A percentile compares a stretch with the other conserved stretches of the same genome.
phyloP scores from a whole-genome alignment of 2,797 vertebrate species.

The Pitangus sulphuratus region DNA sequence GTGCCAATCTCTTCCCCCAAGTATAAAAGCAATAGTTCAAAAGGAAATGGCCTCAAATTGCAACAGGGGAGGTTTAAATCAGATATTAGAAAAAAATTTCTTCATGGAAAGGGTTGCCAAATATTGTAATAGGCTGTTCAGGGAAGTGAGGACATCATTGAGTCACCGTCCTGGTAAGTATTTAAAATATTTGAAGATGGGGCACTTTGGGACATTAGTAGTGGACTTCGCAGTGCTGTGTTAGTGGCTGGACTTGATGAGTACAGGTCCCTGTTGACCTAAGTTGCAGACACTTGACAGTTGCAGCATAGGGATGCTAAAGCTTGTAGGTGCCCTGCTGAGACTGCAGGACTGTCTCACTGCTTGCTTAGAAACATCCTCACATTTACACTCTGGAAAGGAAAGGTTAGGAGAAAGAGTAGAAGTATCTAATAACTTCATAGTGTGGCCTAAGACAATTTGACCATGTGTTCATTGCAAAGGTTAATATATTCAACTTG shows the following conservation, averaged over 20 bases:
- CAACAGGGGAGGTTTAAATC: background rate
- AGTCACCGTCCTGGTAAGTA: background rate
- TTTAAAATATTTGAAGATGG: background rate
- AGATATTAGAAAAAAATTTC: background rate
- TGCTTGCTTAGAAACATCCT: background rate
- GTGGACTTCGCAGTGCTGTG: background rate
- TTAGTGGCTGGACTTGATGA: background rate
- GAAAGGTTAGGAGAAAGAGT: background rate
- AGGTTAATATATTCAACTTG: constrained; percentile 22
- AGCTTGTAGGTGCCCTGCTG: background rate
- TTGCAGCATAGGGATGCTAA: background rate
- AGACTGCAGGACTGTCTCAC: background rate
- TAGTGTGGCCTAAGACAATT: background rate
- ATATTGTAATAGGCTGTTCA: background rate
- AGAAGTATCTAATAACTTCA: background rate
- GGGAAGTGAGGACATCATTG: background rate
- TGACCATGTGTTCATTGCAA: constrained; percentile 18
- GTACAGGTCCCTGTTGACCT: background rate
- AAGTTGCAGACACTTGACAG: background rate
- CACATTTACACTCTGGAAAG: background rate
- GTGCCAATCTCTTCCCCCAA: accelerated
- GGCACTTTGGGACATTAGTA: background rate
- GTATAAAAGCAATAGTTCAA: background rate
- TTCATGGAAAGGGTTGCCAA: background rate
- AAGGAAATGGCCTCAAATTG: background rate